phyloP scores from a whole-genome alignment of 2,888 invertebrate genomes.

The Meta bourneti region DNA sequence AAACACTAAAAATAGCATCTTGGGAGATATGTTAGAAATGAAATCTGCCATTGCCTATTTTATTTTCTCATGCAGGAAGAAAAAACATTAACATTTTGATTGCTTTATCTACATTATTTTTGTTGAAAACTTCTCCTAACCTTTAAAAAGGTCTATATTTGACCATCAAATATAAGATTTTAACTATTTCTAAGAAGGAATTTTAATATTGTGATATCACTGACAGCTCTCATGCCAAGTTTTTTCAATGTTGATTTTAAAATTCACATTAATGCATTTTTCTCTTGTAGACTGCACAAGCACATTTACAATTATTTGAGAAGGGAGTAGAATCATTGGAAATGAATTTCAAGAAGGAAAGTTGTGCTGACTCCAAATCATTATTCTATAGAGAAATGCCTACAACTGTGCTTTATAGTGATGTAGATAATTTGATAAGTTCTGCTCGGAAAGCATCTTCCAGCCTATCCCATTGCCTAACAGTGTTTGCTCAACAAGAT shows the following conservation, averaged over 20 bases:
- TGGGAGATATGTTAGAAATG: too few species aligned
- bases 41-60: too few species aligned
- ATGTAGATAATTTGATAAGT: slow-evolving; percentile 84
- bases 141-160: too few species aligned
- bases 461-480: slow-evolving; percentile 85
- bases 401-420: slow-evolving; percentile 54
- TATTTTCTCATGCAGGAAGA: too few species aligned
- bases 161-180: too few species aligned
- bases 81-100: too few species aligned
- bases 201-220: too few species aligned
- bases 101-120: too few species aligned
- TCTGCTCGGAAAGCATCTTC: slow-evolving; percentile 84
- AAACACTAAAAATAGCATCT: too few species aligned
- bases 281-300: slow-evolving; percentile 84
- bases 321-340: slow-evolving; percentile 83
- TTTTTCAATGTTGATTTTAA: neutral
- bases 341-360: slow-evolving; percentile 10
- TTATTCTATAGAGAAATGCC: slow-evolving; percentile 13
- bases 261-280: slow-evolving; percentile 17
- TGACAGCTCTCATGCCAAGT: too few species aligned
- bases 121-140: too few species aligned
- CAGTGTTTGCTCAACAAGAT: slow-evolving; percentile 85
- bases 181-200: too few species aligned
- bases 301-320: slow-evolving; percentile 83
- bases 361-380: slow-evolving; percentile 6